Evolutionary conservation across 2,113 vertebrate genomes (phyloP).

Genomic region (Bolborhynchus lineola): DNA sequence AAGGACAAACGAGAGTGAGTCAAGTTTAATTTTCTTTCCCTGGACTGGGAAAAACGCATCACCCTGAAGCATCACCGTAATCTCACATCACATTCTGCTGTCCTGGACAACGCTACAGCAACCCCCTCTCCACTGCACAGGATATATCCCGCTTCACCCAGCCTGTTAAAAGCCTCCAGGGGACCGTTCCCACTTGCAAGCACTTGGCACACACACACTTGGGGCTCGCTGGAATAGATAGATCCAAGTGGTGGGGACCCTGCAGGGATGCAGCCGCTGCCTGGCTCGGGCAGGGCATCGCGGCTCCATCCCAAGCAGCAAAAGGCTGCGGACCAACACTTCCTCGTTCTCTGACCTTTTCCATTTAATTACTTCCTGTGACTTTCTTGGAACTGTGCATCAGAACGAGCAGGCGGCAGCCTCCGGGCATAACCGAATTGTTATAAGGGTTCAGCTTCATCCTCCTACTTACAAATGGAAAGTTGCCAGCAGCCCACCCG

Average conservation of each 20-base stretch:
- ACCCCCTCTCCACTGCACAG: rapidly evolving
- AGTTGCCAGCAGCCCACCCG: not conserved
- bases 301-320: slow-evolving; percentile 41
- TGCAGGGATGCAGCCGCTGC: not conserved
- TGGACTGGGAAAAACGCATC: not conserved
- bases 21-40: not conserved
- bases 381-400: slow-evolving; percentile 67
- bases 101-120: not conserved
- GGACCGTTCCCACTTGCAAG: not conserved
- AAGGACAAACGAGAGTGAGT: rapidly evolving
- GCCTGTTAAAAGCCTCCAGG: not conserved
- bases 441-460: not conserved
- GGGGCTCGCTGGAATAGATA: not conserved
- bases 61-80: rapidly evolving
- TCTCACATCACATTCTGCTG: rapidly evolving
- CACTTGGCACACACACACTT: not conserved
- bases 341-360: slow-evolving; percentile 79
- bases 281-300: not conserved
- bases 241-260: not conserved
- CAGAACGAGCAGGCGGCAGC: slow-evolving; percentile 13
- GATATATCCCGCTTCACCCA: not conserved
- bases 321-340: slow-evolving; percentile 67
- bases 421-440: not conserved
- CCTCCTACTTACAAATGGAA: not conserved
- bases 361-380: slow-evolving; percentile 81